A percentile compares a stretch with the other conserved stretches of the same genome.
Conservation (phyloP, 2,888 invertebrate genomes). For the Melanargia galathea region DNA sequence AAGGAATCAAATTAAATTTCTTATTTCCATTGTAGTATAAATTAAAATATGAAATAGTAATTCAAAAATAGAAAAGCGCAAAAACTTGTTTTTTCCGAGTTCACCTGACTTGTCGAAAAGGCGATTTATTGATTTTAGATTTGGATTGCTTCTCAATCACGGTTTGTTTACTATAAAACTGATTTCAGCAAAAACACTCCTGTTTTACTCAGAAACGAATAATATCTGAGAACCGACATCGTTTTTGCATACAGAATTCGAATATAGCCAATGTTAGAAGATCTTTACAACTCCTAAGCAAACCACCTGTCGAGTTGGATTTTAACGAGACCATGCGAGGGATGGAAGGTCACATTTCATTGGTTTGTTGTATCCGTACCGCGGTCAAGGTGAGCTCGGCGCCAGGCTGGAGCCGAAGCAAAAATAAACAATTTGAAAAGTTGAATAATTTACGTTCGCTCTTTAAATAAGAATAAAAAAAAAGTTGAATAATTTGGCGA, state of each 20-base stretch:
- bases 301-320: conserved; percentile 14
- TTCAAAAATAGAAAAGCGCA: not conserved
- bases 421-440: conserved; percentile 58
- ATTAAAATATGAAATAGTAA: not conserved
- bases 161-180: conserved; percentile 23
- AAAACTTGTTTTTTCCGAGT: not conserved
- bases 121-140: conserved; percentile 9
- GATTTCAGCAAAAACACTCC: conserved; percentile 11
- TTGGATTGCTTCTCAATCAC: conserved; percentile 13
- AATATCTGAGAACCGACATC: conserved; percentile 18
- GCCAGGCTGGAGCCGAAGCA: conserved; percentile 56
- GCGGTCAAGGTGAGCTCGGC: conserved; percentile 71
- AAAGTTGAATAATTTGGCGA: no score
- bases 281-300: conserved; percentile 28
- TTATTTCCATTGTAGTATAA: not conserved
- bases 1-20: not conserved
- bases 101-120: not conserved
- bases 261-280: conserved; percentile 26
- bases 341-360: conserved; percentile 57
- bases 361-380: conserved; percentile 59
- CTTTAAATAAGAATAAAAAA: no score
- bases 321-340: conserved; percentile 40
- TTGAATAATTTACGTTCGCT: no score
- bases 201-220: conserved; percentile 31
- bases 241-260: conserved; percentile 20